These are phyloP conservation scores for Pionites leucogaster DNA, from an alignment of 2,113 vertebrate species.

Conservation along the genomic window DNA sequence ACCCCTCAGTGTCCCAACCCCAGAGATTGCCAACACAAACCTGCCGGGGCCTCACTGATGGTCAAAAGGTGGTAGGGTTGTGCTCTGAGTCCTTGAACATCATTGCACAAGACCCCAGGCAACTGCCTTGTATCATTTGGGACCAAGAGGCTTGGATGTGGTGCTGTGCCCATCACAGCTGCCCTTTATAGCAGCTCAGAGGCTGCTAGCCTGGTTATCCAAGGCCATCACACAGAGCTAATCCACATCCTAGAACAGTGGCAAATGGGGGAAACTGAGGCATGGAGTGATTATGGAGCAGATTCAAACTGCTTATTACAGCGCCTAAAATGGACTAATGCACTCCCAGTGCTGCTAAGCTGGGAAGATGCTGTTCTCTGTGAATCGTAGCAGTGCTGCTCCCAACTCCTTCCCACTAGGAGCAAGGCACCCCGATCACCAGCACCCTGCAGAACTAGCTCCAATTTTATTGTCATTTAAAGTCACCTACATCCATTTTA, in stretches of 20 bases:
- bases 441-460: background rate
- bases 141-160: background rate
- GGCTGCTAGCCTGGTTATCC: background rate
- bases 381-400: fast-evolving
- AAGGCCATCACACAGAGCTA: background rate
- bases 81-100: fast-evolving
- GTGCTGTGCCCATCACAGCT: background rate
- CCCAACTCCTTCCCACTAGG: background rate
- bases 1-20: background rate
- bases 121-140: background rate
- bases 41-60: too few species aligned
- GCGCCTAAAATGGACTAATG: background rate
- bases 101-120: background rate
- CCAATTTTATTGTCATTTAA: background rate
- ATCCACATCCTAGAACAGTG: background rate
- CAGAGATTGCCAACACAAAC: background rate
- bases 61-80: background rate
- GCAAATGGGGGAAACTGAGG: background rate
- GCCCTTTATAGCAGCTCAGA: background rate
- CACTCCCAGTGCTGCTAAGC: fast-evolving
- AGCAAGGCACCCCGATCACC: background rate
- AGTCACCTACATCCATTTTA: background rate
- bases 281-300: fast-evolving
- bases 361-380: background rate
- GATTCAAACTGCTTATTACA: background rate